phyloP scores from a whole-genome alignment of 2,888 invertebrate genomes.

The Phytoseiulus persimilis region DNA sequence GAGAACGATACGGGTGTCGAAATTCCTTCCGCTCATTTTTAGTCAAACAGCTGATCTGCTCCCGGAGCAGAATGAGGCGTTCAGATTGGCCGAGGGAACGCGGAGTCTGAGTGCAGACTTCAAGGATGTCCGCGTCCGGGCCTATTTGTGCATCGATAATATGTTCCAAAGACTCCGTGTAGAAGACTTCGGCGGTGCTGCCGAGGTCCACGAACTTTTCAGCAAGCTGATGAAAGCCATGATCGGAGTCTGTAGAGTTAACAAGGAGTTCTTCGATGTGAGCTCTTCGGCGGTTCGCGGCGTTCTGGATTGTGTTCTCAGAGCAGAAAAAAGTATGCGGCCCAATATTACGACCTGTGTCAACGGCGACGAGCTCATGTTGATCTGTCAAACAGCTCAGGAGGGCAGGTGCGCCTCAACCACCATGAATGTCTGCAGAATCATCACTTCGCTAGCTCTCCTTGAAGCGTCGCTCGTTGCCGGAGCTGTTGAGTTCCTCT shows the following conservation, averaged over 20 bases:
- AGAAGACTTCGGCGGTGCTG: not conserved
- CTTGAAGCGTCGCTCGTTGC: not conserved
- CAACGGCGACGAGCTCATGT: not conserved
- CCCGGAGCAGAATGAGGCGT: not conserved
- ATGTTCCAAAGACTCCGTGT: not conserved
- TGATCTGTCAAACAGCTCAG: not conserved
- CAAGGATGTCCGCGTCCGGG: not conserved
- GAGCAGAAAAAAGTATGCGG: not conserved
- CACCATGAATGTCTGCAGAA: not conserved
- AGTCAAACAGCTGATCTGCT: not conserved
- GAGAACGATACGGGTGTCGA: not conserved
- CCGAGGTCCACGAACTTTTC: not conserved
- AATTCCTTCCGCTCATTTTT: not conserved
- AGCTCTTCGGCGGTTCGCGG: not conserved
- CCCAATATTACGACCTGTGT: not conserved
- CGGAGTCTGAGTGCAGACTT: not conserved
- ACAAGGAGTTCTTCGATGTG: slow-evolving; percentile 7
- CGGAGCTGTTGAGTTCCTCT: not conserved
- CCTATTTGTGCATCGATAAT: slow-evolving; percentile 20
- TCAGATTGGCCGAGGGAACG: not conserved
- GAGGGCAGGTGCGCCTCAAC: not conserved
- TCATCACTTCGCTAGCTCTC: not conserved
- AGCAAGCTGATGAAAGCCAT: not conserved
- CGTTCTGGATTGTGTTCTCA: not conserved
- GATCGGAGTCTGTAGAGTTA: not conserved